A percentile compares a stretch with the other conserved stretches of the same genome.
phyloP scores from a whole-genome alignment of 1,140 invertebrate genomes.

The Drosophila sproati region DNA sequence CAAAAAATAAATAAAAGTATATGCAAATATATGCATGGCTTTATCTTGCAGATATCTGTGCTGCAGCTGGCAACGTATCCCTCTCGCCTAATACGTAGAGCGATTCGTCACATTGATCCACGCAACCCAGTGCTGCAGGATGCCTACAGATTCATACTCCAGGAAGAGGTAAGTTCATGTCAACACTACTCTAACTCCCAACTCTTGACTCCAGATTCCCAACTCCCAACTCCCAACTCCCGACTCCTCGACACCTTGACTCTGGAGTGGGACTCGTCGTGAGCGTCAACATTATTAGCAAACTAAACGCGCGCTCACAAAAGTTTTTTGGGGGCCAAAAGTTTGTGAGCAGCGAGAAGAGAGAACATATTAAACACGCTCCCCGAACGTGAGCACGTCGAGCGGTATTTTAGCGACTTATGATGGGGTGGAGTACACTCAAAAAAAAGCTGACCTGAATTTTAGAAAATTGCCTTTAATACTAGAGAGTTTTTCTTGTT shows the following conservation, averaged over 20 bases:
- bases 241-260: conserved; percentile 14
- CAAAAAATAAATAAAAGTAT: neutral
- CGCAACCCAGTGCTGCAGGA: conserved; percentile 47
- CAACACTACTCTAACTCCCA: conserved; percentile 40
- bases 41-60: conserved; percentile 64
- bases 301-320: conserved; percentile 70
- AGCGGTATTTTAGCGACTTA: too few relatives aligned
- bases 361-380: conserved; percentile 77
- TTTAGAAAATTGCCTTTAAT: too few relatives aligned
- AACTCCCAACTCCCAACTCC: conserved; percentile 13
- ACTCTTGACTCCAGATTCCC: conserved; percentile 24
- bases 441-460: too few relatives aligned
- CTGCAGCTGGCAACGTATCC: conserved; percentile 76
- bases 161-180: conserved; percentile 78
- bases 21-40: neutral
- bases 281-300: conserved; percentile 75
- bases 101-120: conserved; percentile 61
- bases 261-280: conserved; percentile 17
- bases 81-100: conserved; percentile 72
- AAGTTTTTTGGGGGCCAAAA: conserved; percentile 69
- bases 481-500: too few relatives aligned
- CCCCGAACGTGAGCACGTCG: conserved; percentile 42
- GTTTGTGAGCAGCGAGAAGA: conserved; percentile 67
- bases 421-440: too few relatives aligned
- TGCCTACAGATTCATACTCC: conserved; percentile 69